phyloP scores from a whole-genome alignment of 2,113 vertebrate genomes.

The Phrynosoma blainvillii region DNA sequence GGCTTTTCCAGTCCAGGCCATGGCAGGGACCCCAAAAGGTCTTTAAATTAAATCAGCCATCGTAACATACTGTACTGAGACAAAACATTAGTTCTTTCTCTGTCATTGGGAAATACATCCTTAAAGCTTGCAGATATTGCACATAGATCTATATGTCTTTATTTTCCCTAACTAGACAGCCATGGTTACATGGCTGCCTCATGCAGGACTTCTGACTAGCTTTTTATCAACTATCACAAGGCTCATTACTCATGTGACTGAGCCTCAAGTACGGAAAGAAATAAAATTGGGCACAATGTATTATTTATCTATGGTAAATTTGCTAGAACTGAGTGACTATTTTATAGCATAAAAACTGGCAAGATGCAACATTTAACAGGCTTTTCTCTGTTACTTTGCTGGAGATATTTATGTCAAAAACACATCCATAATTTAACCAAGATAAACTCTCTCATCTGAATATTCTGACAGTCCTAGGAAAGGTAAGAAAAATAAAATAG shows the following conservation, averaged over 20 bases:
- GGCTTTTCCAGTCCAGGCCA: too few species aligned
- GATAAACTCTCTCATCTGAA: constrained; percentile 14
- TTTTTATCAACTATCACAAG: not conserved
- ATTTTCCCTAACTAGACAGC: not conserved
- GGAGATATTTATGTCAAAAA: not conserved
- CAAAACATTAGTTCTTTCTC: not conserved
- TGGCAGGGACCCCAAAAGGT: too few species aligned
- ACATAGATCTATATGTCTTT: not conserved
- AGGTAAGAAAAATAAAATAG: constrained; percentile 12
- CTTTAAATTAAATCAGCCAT: too few species aligned
- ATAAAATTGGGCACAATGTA: constrained; percentile 9
- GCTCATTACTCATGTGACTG: not conserved
- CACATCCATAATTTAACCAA: constrained; percentile 1
- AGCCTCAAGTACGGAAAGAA: not conserved
- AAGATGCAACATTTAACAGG: not conserved
- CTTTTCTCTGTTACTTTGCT: not conserved
- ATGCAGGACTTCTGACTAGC: not conserved
- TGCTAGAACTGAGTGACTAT: not conserved
- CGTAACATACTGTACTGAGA: too few species aligned
- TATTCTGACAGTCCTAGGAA: not conserved
- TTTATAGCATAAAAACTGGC: not conserved
- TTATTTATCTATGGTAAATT: not conserved
- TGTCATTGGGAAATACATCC: not conserved
- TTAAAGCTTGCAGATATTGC: not conserved
- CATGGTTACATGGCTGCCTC: not conserved